These are phyloP conservation scores for Leontopithecus rosalia DNA, from an alignment of 2,797 vertebrate genomes.

Conservation along the genomic window DNA sequence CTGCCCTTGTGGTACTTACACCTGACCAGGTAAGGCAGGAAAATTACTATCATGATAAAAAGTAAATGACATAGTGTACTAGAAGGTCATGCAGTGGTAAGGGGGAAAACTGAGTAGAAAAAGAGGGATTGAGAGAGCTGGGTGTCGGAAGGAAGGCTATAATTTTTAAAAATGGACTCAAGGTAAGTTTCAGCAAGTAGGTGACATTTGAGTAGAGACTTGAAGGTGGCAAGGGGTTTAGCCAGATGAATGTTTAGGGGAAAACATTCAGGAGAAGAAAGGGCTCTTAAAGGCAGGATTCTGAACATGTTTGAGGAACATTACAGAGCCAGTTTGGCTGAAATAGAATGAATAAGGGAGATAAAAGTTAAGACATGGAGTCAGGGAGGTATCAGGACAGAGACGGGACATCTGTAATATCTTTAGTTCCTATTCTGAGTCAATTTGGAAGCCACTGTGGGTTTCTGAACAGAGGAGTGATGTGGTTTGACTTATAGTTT, in stretches of 20 bases:
- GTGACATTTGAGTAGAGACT: neutral
- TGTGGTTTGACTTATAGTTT: neutral
- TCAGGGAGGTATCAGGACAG: rapidly evolving
- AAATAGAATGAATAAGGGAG: neutral
- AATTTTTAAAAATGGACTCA: neutral
- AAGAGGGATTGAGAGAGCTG: neutral
- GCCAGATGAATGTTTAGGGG: neutral
- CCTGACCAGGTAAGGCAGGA: neutral
- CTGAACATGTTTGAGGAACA: neutral
- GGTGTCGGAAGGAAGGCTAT: neutral
- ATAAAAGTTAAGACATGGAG: neutral
- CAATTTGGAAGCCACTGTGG: neutral
- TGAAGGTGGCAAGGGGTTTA: neutral
- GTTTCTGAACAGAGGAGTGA: neutral
- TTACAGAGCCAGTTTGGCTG: neutral
- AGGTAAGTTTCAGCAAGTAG: neutral
- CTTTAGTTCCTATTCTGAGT: neutral
- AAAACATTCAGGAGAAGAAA: neutral
- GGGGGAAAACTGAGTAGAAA: neutral
- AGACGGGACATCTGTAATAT: rapidly evolving
- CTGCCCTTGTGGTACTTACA: neutral
- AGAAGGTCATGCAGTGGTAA: neutral
- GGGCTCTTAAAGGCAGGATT: neutral
- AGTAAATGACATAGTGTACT: neutral
- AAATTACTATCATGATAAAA: too few species aligned